Evolutionary conservation across 2,113 vertebrate genomes (phyloP).

Genomic region (Benitochromis conjunctus): DNA sequence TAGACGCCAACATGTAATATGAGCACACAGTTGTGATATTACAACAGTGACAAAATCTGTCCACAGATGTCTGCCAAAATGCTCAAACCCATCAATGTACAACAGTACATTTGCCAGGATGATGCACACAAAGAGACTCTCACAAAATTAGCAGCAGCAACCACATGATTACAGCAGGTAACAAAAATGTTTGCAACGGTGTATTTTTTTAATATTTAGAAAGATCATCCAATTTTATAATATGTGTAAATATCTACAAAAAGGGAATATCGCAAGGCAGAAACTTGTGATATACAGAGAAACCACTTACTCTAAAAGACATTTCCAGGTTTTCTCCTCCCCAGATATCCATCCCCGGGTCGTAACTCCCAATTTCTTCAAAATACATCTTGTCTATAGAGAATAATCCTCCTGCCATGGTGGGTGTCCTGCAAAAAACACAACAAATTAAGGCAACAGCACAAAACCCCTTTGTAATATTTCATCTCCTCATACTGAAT

Average conservation of each 20-base stretch:
- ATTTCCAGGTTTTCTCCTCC: slow-evolving; percentile 98
- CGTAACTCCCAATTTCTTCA: slow-evolving; percentile 98
- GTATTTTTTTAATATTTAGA: not conserved
- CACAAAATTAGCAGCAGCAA: not conserved
- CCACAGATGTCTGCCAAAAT: not conserved
- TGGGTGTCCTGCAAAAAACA: slow-evolving; percentile 84
- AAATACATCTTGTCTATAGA: slow-evolving; percentile 96
- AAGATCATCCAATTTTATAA: not conserved
- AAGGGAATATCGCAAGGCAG: not conserved
- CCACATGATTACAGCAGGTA: not conserved
- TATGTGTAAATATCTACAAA: not conserved
- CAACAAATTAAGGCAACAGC: not conserved
- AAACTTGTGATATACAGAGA: not conserved
- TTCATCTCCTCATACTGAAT: not conserved
- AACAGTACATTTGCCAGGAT: not conserved
- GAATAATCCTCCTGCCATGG: slow-evolving; percentile 98
- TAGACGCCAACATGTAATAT: not conserved
- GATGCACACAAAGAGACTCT: not conserved
- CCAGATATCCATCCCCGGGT: slow-evolving; percentile 99
- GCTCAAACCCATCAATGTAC: not conserved
- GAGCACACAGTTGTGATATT: not conserved
- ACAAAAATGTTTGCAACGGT: not conserved
- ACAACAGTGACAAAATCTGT: not conserved
- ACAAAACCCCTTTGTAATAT: not conserved
- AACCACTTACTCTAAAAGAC: slow-evolving; percentile 93